Conservation (phyloP, 2,888 invertebrate species). For the Patella ulyssiponensis region DNA sequence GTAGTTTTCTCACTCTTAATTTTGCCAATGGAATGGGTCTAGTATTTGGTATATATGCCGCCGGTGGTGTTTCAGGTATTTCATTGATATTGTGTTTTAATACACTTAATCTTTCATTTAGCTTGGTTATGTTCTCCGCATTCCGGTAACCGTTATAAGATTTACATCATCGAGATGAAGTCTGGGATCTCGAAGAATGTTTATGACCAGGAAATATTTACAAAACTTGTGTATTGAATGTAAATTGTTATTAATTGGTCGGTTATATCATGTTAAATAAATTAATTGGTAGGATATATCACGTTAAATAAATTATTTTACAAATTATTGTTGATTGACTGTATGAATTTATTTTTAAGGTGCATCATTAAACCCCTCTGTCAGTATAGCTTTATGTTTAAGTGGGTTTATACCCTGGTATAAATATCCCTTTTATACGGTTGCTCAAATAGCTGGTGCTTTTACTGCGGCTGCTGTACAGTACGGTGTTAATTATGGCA, state of each 20-base stretch:
- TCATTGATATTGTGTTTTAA: too few relatives aligned
- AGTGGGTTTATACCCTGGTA: slow-evolving; percentile 36
- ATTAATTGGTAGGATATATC: too few relatives aligned
- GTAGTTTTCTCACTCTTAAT: slow-evolving; percentile 43
- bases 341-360: slow-evolving; percentile 30
- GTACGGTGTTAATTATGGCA: slow-evolving; percentile 43
- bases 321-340: neutral
- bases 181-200: too few relatives aligned
- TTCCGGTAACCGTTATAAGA: too few relatives aligned
- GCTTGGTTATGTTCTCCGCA: too few relatives aligned
- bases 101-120: too few relatives aligned
- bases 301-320: too few relatives aligned
- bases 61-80: slow-evolving; percentile 46
- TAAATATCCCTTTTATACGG: slow-evolving; percentile 40
- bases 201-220: too few relatives aligned
- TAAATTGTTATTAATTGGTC: too few relatives aligned
- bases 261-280: too few relatives aligned
- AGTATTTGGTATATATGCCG: slow-evolving; percentile 42
- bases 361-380: slow-evolving; percentile 42
- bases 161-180: too few relatives aligned
- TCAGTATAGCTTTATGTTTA: slow-evolving; percentile 41
- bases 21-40: slow-evolving; percentile 46
- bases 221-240: too few relatives aligned
- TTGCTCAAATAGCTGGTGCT: slow-evolving; percentile 39
- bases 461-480: slow-evolving; percentile 45